These are phyloP conservation scores for Geodia barretti DNA, from an alignment of 37 sponge, comb jelly and placozoan genomes.

Conservation along the genomic window DNA sequence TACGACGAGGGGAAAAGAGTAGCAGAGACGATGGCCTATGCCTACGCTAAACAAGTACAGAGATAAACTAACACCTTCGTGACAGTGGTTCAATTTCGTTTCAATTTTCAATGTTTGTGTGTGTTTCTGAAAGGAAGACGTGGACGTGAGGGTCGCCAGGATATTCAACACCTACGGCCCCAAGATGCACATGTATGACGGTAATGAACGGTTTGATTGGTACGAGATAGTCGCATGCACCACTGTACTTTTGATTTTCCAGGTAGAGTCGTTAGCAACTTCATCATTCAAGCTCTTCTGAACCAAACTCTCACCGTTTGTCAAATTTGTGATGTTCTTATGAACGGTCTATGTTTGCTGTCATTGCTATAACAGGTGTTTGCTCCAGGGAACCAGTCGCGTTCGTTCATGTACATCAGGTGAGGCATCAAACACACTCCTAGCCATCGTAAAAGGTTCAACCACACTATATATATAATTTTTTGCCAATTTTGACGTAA, in stretches of 20 bases:
- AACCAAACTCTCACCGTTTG: slow-evolving; percentile 81
- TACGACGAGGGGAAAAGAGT: slow-evolving; percentile 97
- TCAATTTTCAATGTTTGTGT: not conserved
- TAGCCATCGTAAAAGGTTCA: too few relatives aligned
- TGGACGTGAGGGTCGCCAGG: slow-evolving; percentile 91
- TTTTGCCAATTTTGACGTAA: too few relatives aligned
- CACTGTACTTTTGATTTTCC: too few relatives aligned
- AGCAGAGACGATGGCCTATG: slow-evolving; percentile 94
- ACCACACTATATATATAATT: too few relatives aligned
- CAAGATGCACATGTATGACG: slow-evolving; percentile 96
- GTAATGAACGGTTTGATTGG: slow-evolving; percentile 35
- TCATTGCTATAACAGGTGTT: slow-evolving; percentile 49
- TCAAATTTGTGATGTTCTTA: slow-evolving; percentile 1
- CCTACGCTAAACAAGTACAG: slow-evolving; percentile 77
- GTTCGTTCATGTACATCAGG: slow-evolving; percentile 93
- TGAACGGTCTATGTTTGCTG: not conserved
- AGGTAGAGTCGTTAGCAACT: slow-evolving; percentile 96
- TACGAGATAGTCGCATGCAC: too few relatives aligned
- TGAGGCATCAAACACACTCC: too few relatives aligned
- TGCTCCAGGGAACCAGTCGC: slow-evolving; percentile 82
- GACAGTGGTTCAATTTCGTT: slow-evolving; percentile 8
- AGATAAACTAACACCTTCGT: not conserved
- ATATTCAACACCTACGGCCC: slow-evolving; percentile 98
- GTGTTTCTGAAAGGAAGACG: slow-evolving; percentile 63
- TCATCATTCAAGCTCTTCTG: slow-evolving; percentile 87